Percentiles rank a stretch among this genome's conserved stretches.
Conservation (phyloP, 2,113 vertebrate species). For the Notothenia rossii region DNA sequence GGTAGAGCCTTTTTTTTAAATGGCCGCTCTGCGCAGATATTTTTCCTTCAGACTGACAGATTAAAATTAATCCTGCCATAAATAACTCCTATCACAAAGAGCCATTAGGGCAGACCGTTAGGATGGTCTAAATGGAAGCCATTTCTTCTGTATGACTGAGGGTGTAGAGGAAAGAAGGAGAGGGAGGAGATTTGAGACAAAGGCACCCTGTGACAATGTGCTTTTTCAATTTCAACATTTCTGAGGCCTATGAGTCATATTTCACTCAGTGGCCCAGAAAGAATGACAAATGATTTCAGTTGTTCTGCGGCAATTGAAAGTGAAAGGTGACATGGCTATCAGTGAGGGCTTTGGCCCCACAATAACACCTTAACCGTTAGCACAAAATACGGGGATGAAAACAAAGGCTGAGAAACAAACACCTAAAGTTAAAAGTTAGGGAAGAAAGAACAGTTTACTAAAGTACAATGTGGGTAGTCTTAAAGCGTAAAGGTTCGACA, state of each 20-base stretch:
- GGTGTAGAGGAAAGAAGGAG: slow-evolving; percentile 37
- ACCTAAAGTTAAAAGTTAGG: slow-evolving; percentile 14
- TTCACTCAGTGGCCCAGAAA: slow-evolving; percentile 77
- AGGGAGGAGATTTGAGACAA: slow-evolving; percentile 67
- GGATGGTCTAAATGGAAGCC: slow-evolving; percentile 79
- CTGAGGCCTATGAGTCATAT: slow-evolving; percentile 73
- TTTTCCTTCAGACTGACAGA: slow-evolving; percentile 68
- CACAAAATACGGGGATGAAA: slow-evolving; percentile 42
- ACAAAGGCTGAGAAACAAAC: slow-evolving; percentile 42
- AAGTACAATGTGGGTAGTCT: not conserved
- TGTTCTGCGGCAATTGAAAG: slow-evolving; percentile 71
- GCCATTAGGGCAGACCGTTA: slow-evolving; percentile 78
- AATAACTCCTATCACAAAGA: slow-evolving; percentile 82
- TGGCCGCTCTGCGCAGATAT: slow-evolving; percentile 50
- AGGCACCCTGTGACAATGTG: slow-evolving; percentile 52
- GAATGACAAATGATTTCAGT: slow-evolving; percentile 79
- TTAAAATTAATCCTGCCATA: slow-evolving; percentile 81
- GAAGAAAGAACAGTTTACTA: not conserved
- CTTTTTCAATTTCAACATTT: slow-evolving; percentile 80
- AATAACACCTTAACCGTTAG: slow-evolving; percentile 43
- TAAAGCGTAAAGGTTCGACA: not conserved
- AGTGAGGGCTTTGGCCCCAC: slow-evolving; percentile 55
- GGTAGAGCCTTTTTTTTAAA: slow-evolving; percentile 40
- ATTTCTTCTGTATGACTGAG: slow-evolving; percentile 77
- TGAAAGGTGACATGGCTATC: slow-evolving; percentile 75